phyloP scores from a whole-genome alignment of 2,888 invertebrate genomes.

The Synergus japonicus region DNA sequence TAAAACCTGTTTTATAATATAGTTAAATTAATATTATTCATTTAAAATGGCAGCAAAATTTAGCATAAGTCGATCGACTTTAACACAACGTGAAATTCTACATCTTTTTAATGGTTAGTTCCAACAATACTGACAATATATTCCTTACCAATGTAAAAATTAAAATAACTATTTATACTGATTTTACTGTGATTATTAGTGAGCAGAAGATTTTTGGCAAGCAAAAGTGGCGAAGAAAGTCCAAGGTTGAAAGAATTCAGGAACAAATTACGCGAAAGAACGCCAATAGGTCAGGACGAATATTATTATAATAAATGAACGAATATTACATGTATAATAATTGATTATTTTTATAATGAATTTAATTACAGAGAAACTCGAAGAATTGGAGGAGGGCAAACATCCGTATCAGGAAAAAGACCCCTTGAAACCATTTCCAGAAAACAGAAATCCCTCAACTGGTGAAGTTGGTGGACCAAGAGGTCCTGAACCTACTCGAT shows the following conservation, averaged over 20 bases:
- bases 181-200: slow-evolving; percentile 24
- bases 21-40: not conserved
- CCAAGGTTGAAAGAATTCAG: slow-evolving; percentile 84
- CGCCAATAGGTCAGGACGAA: slow-evolving; percentile 76
- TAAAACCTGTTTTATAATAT: not conserved
- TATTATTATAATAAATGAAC: no score
- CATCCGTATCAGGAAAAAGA: slow-evolving; percentile 90
- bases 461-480: slow-evolving; percentile 97
- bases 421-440: slow-evolving; percentile 90
- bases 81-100: not conserved
- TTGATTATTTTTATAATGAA: not conserved
- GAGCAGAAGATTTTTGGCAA: slow-evolving; percentile 53
- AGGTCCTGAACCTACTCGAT: slow-evolving; percentile 99
- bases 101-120: slow-evolving; percentile 1
- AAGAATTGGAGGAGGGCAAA: slow-evolving; percentile 84
- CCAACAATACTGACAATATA: not conserved
- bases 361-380: slow-evolving; percentile 84
- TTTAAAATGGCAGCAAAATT: not conserved
- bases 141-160: not conserved
- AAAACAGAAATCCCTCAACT: slow-evolving; percentile 92
- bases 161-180: not conserved
- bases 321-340: no score
- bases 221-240: slow-evolving; percentile 72
- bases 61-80: not conserved
- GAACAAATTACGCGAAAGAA: slow-evolving; percentile 85